These are phyloP conservation scores for Heterohyrax brucei DNA, from an alignment of 2,797 vertebrate genomes.

Conservation along the genomic window DNA sequence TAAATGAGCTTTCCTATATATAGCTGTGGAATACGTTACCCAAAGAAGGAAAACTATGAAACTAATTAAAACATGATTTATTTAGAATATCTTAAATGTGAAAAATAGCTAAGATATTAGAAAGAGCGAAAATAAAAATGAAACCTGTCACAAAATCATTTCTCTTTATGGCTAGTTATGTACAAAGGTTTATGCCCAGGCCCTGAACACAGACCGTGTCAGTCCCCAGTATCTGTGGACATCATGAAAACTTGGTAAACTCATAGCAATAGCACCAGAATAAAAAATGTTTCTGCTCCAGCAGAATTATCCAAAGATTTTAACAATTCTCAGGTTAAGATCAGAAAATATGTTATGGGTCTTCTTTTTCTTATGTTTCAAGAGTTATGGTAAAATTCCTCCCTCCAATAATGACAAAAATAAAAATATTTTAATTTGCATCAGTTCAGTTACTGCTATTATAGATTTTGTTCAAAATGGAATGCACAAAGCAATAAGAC, in stretches of 20 bases:
- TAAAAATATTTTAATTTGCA: not conserved
- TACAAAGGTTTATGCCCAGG: slow-evolving; percentile 63
- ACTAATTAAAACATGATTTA: slow-evolving; percentile 75
- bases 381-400: not conserved
- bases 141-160: slow-evolving; percentile 42
- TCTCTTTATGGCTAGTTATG: slow-evolving; percentile 54
- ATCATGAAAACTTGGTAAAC: slow-evolving; percentile 77
- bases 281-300: slow-evolving; percentile 77
- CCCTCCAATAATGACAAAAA: not conserved
- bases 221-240: slow-evolving; percentile 46
- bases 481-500: not conserved
- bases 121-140: slow-evolving; percentile 67
- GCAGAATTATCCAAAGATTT: slow-evolving; percentile 70
- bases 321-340: slow-evolving; percentile 8
- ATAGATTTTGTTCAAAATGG: not conserved
- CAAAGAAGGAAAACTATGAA: slow-evolving; percentile 1
- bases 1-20: slow-evolving; percentile 50
- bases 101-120: not conserved
- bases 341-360: not conserved
- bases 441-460: not conserved
- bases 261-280: slow-evolving; percentile 58
- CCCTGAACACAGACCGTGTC: not conserved
- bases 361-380: slow-evolving; percentile 18
- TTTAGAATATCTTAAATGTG: not conserved
- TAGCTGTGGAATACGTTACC: not conserved